Evolutionary conservation across 2,797 vertebrate species (phyloP), one percentile per base, ranked within the genome.

Genomic region (Tarsius wallacei): DNA sequence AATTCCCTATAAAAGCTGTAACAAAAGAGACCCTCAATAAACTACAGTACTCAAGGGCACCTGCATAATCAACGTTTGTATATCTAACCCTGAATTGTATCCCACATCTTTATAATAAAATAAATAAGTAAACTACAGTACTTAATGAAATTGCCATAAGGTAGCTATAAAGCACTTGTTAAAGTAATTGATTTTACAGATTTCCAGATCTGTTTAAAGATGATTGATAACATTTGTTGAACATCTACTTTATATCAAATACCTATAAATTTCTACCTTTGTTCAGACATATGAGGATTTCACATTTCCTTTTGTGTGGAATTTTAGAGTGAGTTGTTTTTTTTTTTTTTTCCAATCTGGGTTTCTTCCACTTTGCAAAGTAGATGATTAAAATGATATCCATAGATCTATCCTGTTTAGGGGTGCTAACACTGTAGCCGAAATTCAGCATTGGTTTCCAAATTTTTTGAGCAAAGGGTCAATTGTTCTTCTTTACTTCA

Each of bases 251-350:
- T 83, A 22, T n/a, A 80, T 33, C 70, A 93, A 91, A 83, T 63
- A 91, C 6, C 66, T 71, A 76, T 16, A 77, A 49, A 82, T 82
- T 57, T 57, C 49, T 19, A 2, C 15, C 83, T 64, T 19, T 26
- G 84, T 94, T 87, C 77, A 96, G 70, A 47, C 2, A 64, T 3
- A n/a, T 15, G 51, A 83, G 89, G 28, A 91, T 59, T 90, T 88
- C 51, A 61, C 26, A 74, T 87, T 78, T 68, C 49, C 33, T 47
- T 95, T 70, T 68, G n/a, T 51, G 49, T 83, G 53, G 33, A 88
- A 92, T 87, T 88, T 95, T 87, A 68, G 63, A 94, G 21, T 21
- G 24, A 93, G 42, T 87, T 91, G 83, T 16, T 74, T 71, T 42
- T 42, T 42, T 42, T 42, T 42, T 42, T 42, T 42, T 42, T 6